Base-by-base conservation (phyloP, 2,888 invertebrate genomes). In the Colostygia pectinataria region DNA sequence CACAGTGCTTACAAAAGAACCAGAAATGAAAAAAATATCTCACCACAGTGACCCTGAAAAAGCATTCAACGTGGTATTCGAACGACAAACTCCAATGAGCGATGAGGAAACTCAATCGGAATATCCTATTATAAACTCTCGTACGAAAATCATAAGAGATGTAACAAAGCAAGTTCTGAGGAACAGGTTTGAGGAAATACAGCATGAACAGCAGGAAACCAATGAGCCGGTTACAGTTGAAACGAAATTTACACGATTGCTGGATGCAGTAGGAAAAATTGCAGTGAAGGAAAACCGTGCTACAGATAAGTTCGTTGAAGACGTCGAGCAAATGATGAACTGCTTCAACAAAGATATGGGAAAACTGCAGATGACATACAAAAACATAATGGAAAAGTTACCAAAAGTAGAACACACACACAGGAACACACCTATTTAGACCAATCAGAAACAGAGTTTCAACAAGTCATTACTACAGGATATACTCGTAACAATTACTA, bases 261-360 rank as follows among this genome's bases (percentile, higher is more conserved):
- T 52, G 1, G 29, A 14, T n/a, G 41, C 39, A 5, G 44, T 54
- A 2, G 54, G 44, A 10, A 37, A 29, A 8, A 46, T 52, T 1
- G 7, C 44, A 31, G 58, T 53, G 5, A 50, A 66, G 46, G 71
- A 74, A 49, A 63, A 59, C 34, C 32, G 40, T 24, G 55, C 41
- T 1, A 67, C 68, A n/a, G 67, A 74, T 8, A 69, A 73, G 54
- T 76, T 80, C 36, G 40, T 77, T 9, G 42, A 55, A 9, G 66
- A 71, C 23, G 57, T 79, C 2, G 71, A 71, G 54, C 55, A 53
- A 13, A 59, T 75, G 63, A 65, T 71, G 43, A 57, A 47, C 5
- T 55, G 53, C 8, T 67, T 77, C 18, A 63, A 61, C 33, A 50
- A 55, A 10, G 65, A 71, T 33, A 34, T 78, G 13, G 55, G 54